Evolutionary conservation across 2,888 invertebrate genomes (phyloP), one percentile per base, ranked within the genome.

Genomic region (Adela reaumurella): DNA sequence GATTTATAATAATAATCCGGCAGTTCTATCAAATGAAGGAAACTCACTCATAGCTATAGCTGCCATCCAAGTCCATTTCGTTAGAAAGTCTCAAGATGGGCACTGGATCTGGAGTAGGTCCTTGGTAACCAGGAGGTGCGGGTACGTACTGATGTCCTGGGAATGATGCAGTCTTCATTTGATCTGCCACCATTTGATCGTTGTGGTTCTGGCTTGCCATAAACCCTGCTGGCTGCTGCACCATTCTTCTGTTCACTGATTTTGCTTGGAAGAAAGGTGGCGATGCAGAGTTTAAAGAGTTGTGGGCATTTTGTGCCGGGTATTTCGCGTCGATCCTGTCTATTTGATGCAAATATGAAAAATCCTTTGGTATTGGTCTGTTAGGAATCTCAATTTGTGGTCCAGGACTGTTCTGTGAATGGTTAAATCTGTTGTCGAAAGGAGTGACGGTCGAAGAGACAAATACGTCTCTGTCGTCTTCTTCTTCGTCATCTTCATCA

Each of bases 21-120:
- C 11, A 14, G n/a, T 14, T n/a, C 35, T n/a, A n/a, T n/a, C n/a
- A n/a, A 24, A 4, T 6, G 24, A 6, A 24, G 24, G 8, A 6
- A 24, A 74, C 80, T 69, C 65, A 81, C 81, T 81, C 81, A 50
- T 80, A 82, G 56, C 79, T 80, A 55, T 79, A 82, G 54, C 78
- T 78, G 51, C 81, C 81, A 60, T 82, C 81, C 52, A 80, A 67
- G 60, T 80, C 81, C 72, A 82, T 82, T 65, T 82, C 81, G 55
- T 76, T 81, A 24, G 79, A 77, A 50, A 79, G 63, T 46, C 79
- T 70, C 49, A 82, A 60, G 53, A 82, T 81, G 16, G 81, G 81
- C 56, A 81, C 70, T 4, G 79, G 74, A 59, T 79, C 76, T 3
- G 79, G 74, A 20, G 79, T 74, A 17, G 80, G 69, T 43, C 70